Percentiles rank a stretch among this genome's conserved stretches.
These are phyloP conservation scores for Leptinotarsa juncta DNA, from an alignment of 2,888 invertebrate genomes.

Conservation along the genomic window DNA sequence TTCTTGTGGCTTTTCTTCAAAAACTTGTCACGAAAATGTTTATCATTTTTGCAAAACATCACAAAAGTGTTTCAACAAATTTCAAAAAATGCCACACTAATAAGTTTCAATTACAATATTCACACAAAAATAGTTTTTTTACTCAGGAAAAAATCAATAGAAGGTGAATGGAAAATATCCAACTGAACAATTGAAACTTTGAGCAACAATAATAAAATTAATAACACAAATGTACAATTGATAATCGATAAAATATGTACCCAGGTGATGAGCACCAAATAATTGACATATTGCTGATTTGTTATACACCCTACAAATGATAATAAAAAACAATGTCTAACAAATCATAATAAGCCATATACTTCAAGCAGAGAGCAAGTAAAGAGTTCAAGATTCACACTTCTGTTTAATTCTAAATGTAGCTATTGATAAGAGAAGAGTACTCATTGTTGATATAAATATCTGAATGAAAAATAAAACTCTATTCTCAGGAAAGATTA, in stretches of 20 bases:
- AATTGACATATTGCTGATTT: slow-evolving; percentile 57
- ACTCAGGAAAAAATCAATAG: slow-evolving; percentile 26
- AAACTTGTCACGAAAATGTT: slow-evolving; percentile 28
- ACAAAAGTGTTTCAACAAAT: slow-evolving; percentile 41
- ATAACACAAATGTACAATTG: slow-evolving; percentile 41
- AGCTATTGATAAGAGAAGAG: too few relatives aligned
- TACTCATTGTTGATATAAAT: too few relatives aligned
- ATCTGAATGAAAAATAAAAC: too few relatives aligned
- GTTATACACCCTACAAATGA: slow-evolving; percentile 47
- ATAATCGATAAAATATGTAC: slow-evolving; percentile 40
- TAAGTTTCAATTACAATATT: slow-evolving; percentile 46
- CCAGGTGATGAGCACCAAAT: slow-evolving; percentile 51
- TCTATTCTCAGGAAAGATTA: too few relatives aligned
- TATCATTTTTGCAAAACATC: slow-evolving; percentile 43
- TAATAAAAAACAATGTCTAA: slow-evolving; percentile 43
- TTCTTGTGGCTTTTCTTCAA: slow-evolving; percentile 29
- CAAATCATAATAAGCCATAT: slow-evolving; percentile 48
- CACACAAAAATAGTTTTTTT: slow-evolving; percentile 30
- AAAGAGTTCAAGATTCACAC: slow-evolving; percentile 21
- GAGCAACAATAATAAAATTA: slow-evolving; percentile 52
- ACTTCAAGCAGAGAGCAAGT: background rate
- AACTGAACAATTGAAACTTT: slow-evolving; percentile 48
- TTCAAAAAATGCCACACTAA: slow-evolving; percentile 37
- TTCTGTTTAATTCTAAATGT: background rate
- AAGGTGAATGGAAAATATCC: slow-evolving; percentile 20